Conservation (phyloP, 1,140 invertebrate species). For the Oscheius sp. region DNA sequence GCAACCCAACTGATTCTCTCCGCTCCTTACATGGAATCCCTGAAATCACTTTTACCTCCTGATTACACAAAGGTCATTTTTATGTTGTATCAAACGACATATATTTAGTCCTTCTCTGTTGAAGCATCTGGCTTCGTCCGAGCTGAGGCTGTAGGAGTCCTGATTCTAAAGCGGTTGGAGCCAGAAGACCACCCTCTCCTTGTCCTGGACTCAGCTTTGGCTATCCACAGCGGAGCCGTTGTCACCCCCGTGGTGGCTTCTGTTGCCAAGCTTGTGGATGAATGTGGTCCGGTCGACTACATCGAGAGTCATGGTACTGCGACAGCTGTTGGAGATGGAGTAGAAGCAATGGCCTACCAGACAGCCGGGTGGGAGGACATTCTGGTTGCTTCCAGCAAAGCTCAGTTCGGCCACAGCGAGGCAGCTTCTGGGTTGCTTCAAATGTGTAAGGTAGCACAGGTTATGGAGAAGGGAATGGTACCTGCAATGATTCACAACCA, state of each 20-base stretch:
- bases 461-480: constrained; percentile 20
- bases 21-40: constrained; percentile 13
- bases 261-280: constrained; percentile 14
- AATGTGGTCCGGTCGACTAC: constrained; percentile 62
- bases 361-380: not conserved
- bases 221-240: constrained; percentile 9
- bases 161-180: constrained; percentile 26
- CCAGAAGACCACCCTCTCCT: not conserved
- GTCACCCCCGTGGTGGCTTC: constrained; percentile 18
- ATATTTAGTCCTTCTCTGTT: constrained; percentile 73
- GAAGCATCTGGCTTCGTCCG: constrained; percentile 83
- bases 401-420: constrained; percentile 31
- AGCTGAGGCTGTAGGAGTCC: constrained; percentile 71
- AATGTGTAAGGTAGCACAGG: constrained; percentile 3
- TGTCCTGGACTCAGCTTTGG: not conserved
- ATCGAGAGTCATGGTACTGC: constrained; percentile 89
- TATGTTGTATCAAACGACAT: too few relatives aligned
- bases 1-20: constrained; percentile 28
- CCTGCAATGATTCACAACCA: constrained; percentile 20
- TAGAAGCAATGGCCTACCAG: constrained; percentile 68
- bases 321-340: constrained; percentile 84
- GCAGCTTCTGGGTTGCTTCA: constrained; percentile 31
- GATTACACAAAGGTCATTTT: constrained; percentile 27
- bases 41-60: not conserved
- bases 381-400: constrained; percentile 21